phyloP scores from a whole-genome alignment of 1,140 invertebrate genomes.

The Eurosta solidaginis region DNA sequence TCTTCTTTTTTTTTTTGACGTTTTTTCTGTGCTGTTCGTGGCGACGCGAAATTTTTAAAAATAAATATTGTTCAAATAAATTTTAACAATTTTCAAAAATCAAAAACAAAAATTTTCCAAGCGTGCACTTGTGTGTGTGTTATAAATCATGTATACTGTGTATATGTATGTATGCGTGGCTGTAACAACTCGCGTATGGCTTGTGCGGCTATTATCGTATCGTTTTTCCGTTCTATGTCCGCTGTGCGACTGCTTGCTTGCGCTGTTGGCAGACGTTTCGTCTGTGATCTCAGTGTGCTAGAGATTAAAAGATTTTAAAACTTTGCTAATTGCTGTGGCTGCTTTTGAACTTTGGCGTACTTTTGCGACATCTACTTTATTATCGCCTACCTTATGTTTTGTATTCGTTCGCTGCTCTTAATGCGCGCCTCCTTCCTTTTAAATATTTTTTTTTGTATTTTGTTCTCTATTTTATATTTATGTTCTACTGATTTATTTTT shows the following conservation, averaged over 20 bases:
- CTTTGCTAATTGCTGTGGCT: background rate
- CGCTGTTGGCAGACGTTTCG: background rate
- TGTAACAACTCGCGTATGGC: background rate
- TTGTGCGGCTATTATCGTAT: background rate
- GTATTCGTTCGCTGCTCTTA: background rate
- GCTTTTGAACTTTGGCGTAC: background rate
- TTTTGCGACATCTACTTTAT: background rate
- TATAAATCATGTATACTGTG: too few species aligned
- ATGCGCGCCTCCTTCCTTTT: background rate
- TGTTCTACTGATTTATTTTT: background rate
- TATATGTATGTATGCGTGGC: background rate
- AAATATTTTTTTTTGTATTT: background rate
- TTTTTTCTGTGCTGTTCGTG: background rate
- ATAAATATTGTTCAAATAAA: constrained; percentile 12
- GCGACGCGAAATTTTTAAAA: constrained; percentile 10
- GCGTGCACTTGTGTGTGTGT: too few species aligned
- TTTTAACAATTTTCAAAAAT: constrained; percentile 10
- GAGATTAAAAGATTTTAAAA: background rate
- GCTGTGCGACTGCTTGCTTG: background rate
- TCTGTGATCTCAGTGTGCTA: background rate
- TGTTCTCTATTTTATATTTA: background rate
- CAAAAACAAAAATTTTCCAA: constrained; percentile 8
- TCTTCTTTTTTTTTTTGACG: background rate
- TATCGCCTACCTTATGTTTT: background rate
- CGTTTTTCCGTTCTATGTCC: background rate